phyloP scores from a whole-genome alignment of 2,888 invertebrate genomes.

The Dioctria linearis region DNA sequence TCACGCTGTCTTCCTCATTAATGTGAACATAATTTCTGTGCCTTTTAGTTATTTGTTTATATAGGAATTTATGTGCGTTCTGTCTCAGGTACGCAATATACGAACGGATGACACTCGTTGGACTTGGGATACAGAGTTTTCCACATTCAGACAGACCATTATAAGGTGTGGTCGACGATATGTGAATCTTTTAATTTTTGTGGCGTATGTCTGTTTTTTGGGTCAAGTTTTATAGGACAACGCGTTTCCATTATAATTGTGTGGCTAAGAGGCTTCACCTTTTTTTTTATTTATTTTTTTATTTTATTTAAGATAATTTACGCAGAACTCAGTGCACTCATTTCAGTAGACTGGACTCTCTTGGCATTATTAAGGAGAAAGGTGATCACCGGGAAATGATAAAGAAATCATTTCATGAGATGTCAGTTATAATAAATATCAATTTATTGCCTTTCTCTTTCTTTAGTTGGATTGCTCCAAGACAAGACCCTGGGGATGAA shows the following conservation, averaged over 20 bases:
- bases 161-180: slow-evolving; percentile 15
- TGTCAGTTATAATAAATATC: slow-evolving; percentile 20
- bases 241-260: slow-evolving; percentile 7
- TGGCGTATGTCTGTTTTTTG: slow-evolving; percentile 1
- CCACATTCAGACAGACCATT: not conserved
- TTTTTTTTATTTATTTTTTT: no score
- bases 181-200: slow-evolving; percentile 1
- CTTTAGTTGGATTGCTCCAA: not conserved
- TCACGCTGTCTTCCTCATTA: not conserved
- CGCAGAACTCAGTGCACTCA: slow-evolving; percentile 5
- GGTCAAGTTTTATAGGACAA: slow-evolving; percentile 39
- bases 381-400: slow-evolving; percentile 22
- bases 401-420: slow-evolving; percentile 13
- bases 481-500: not conserved
- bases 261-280: slow-evolving; percentile 8
- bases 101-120: not conserved
- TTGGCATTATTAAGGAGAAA: slow-evolving; percentile 6
- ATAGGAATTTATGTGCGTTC: slow-evolving; percentile 22
- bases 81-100: not conserved
- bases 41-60: slow-evolving; percentile 32
- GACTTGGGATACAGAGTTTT: not conserved
- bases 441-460: slow-evolving; percentile 45
- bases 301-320: slow-evolving; percentile 2
- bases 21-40: slow-evolving; percentile 10
- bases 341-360: not conserved